Evolutionary conservation across 2,113 vertebrate genomes (phyloP).

Genomic region (Papio anubis): DNA sequence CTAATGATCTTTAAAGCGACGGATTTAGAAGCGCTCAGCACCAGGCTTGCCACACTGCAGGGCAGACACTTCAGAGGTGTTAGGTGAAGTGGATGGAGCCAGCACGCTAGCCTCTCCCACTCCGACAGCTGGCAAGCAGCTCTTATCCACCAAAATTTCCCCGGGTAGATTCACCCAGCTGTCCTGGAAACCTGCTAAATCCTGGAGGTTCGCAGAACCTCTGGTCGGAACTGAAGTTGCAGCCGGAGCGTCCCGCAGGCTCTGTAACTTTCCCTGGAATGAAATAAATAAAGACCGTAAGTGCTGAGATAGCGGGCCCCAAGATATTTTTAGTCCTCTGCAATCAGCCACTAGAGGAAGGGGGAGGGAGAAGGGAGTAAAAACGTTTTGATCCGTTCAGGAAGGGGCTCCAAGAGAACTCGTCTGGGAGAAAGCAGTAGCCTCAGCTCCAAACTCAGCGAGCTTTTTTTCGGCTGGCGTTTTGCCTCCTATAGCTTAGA

Average conservation of each 20-base stretch:
- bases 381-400: not conserved
- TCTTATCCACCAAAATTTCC: not conserved
- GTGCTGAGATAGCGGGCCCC: constrained; percentile 40
- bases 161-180: not conserved
- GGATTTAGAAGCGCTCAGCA: not conserved
- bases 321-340: not conserved
- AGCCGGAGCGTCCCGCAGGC: not conserved
- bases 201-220: not conserved
- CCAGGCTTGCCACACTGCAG: not conserved
- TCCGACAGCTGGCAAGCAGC: not conserved
- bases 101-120: not conserved
- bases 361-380: not conserved
- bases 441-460: not conserved
- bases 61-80: not conserved
- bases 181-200: not conserved
- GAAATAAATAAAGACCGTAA: constrained; percentile 71
- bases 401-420: not conserved
- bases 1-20: not conserved
- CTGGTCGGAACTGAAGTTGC: not conserved
- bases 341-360: not conserved
- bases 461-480: not conserved
- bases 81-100: not conserved
- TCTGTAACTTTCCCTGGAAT: constrained; percentile 46
- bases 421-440: not conserved
- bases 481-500: not conserved